A percentile compares a stretch with the other conserved stretches of the same genome.
Conservation (phyloP, 23 tunicate genomes). For the Clavelina lepadiformis region DNA sequence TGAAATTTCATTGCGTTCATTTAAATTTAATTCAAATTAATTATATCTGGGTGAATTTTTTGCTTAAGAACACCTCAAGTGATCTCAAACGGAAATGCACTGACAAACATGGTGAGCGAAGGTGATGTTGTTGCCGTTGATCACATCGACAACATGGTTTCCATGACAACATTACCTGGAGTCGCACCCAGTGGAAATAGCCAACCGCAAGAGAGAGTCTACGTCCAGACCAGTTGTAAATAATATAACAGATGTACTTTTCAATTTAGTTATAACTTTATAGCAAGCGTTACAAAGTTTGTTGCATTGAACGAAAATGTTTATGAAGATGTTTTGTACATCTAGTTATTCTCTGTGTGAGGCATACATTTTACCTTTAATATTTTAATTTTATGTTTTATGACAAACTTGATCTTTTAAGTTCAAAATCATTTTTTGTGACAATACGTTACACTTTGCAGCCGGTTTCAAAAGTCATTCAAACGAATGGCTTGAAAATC, state of each 20-base stretch:
- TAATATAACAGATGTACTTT: neutral
- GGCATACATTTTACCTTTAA: too few species aligned
- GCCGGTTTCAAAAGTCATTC: constrained; percentile 60
- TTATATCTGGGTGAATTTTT: too few species aligned
- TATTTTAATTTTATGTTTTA: too few species aligned
- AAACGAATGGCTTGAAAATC: constrained; percentile 31
- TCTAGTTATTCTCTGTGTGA: too few species aligned
- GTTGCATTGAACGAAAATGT: too few species aligned
- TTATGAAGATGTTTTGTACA: too few species aligned
- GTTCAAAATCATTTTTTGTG: neutral
- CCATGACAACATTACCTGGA: constrained; percentile 63
- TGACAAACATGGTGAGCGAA: constrained; percentile 40
- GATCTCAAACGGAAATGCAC: constrained; percentile 32
- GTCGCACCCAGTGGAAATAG: constrained; percentile 43
- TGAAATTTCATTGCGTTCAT: too few species aligned
- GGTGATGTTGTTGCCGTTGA: constrained; percentile 75
- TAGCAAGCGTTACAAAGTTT: too few species aligned
- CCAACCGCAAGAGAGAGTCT: constrained; percentile 62
- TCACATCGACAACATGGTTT: constrained; percentile 20
- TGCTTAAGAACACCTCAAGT: constrained; percentile 22
- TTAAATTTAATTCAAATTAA: too few species aligned
- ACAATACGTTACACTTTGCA: too few species aligned
- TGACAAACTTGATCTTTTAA: too few species aligned
- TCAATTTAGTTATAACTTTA: neutral
- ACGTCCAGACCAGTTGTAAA: constrained; percentile 71